Evolutionary conservation across 2,113 vertebrate species (phyloP).

Genomic region (Aegotheles bennettii): DNA sequence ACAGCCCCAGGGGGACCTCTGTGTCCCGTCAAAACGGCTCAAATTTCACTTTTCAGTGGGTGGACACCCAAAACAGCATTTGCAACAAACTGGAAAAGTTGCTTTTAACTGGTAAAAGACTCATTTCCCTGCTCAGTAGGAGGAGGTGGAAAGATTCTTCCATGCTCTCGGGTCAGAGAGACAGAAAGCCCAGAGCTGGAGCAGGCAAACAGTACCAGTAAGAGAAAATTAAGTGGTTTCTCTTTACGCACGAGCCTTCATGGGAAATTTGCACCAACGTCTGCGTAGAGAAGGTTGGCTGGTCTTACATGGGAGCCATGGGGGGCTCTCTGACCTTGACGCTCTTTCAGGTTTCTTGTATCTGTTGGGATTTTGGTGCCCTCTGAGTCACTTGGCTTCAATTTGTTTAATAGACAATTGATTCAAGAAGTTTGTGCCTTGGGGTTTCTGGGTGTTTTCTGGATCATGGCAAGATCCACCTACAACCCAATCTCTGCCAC

Average conservation of each 20-base stretch:
- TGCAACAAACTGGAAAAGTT: background rate
- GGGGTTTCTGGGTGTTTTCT: background rate
- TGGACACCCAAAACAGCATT: background rate
- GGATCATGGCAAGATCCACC: background rate
- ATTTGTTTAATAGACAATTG: background rate
- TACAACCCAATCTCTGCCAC: fast-evolving
- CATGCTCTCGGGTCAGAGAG: background rate
- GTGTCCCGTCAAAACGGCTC: slow-evolving; percentile 54
- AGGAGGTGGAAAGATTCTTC: background rate
- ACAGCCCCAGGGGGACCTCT: background rate
- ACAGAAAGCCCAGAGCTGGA: background rate
- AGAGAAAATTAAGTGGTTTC: background rate
- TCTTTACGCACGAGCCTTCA: background rate
- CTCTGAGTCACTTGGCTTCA: background rate
- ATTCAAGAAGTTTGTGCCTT: background rate
- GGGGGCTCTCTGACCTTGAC: background rate
- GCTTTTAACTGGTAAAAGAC: background rate
- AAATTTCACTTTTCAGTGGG: background rate
- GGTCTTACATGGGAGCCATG: fast-evolving
- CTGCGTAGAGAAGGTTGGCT: background rate
- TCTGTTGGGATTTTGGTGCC: background rate
- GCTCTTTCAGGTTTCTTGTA: background rate
- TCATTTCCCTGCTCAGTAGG: background rate
- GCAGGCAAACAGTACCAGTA: fast-evolving
- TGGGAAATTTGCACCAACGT: background rate